Percentiles rank a stretch among this genome's conserved stretches.
phyloP scores from a whole-genome alignment of 2,113 vertebrate species.

The Pimephales promelas region DNA sequence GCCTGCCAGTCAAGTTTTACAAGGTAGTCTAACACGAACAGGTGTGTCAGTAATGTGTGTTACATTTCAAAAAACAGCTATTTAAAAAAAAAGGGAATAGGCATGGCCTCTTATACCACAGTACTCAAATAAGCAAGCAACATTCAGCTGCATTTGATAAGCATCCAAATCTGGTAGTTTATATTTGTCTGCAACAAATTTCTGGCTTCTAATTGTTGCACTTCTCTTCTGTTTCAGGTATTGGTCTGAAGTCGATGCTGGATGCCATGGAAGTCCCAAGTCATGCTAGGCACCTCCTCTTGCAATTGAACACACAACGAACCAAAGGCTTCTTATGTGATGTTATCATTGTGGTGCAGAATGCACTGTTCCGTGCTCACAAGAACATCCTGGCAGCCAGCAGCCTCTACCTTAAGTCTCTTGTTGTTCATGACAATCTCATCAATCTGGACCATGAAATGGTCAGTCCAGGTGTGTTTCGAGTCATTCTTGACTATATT shows the following conservation, averaged over 20 bases:
- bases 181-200: not conserved
- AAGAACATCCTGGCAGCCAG: slow-evolving; percentile 99
- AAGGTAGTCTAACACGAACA: slow-evolving; percentile 12
- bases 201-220: slow-evolving; percentile 52
- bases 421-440: slow-evolving; percentile 99
- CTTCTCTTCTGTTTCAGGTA: slow-evolving; percentile 78
- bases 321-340: slow-evolving; percentile 99
- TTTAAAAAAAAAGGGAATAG: slow-evolving; percentile 4
- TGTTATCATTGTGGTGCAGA: slow-evolving; percentile 99
- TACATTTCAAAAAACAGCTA: slow-evolving; percentile 11
- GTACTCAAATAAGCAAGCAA: not conserved
- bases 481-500: slow-evolving; percentile 98
- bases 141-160: not conserved
- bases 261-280: slow-evolving; percentile 96
- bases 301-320: slow-evolving; percentile 98
- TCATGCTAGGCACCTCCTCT: slow-evolving; percentile 97
- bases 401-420: slow-evolving; percentile 98
- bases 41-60: slow-evolving; percentile 13
- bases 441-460: slow-evolving; percentile 99
- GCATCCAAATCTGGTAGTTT: not conserved
- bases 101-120: not conserved
- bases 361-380: slow-evolving; percentile 97
- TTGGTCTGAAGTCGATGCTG: slow-evolving; percentile 93
- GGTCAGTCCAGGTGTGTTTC: slow-evolving; percentile 98
- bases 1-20: slow-evolving; percentile 9